A percentile compares a stretch with the other conserved stretches of the same genome.
Conservation (phyloP, 2,888 invertebrate genomes). For the Pachymerium ferrugineum region DNA sequence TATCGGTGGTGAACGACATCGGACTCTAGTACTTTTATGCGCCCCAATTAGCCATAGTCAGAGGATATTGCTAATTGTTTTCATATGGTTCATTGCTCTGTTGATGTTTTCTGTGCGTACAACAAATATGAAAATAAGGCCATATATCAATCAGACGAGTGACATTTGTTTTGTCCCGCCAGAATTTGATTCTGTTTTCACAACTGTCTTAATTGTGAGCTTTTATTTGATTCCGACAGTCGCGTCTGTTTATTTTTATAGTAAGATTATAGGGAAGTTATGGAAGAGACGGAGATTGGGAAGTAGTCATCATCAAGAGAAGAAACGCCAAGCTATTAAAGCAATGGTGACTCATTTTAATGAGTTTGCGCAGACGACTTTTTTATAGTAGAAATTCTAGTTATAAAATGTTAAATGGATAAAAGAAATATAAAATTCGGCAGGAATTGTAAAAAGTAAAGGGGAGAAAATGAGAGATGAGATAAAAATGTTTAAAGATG, state of each 20-base stretch:
- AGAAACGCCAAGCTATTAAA: not conserved
- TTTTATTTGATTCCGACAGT: not conserved
- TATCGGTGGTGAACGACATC: not conserved
- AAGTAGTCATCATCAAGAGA: not conserved
- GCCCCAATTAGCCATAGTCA: not conserved
- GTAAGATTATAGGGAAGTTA: not conserved
- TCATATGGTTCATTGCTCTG: not conserved
- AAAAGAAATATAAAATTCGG: too few species aligned
- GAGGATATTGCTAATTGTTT: not conserved
- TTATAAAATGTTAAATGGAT: too few species aligned
- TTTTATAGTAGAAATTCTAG: too few species aligned
- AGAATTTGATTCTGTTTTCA: not conserved
- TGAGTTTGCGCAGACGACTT: too few species aligned
- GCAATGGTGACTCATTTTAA: not conserved
- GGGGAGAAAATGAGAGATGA: too few species aligned
- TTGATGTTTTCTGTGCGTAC: not conserved
- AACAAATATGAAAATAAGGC: not conserved
- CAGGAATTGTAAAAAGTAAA: too few species aligned
- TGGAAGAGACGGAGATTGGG: not conserved
- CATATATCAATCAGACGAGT: not conserved
- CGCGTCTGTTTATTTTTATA: not conserved
- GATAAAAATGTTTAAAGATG: too few species aligned
- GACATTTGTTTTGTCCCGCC: not conserved
- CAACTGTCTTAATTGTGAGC: not conserved
- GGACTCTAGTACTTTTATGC: not conserved